Conservation (phyloP, 2,113 vertebrate genomes). For the Cheilinus undulatus region DNA sequence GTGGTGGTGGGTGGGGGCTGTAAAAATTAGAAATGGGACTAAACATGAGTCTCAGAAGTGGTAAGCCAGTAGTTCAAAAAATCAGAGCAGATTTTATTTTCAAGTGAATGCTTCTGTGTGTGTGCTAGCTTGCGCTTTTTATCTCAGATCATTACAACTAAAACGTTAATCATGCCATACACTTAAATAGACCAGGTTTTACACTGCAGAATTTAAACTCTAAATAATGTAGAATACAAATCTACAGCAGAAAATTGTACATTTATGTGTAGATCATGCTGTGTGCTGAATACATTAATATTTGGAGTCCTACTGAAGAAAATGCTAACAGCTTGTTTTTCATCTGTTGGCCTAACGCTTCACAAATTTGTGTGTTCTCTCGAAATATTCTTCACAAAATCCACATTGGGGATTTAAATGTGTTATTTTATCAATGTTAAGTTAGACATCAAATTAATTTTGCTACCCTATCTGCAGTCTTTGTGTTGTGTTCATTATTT, state of each 20-base stretch:
- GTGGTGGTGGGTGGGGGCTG: no score
- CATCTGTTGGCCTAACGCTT: constrained; percentile 1
- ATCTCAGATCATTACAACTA: no score
- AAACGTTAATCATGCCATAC: background rate
- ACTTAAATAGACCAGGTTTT: background rate
- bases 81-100: no score
- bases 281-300: constrained; percentile 7
- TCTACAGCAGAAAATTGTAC: background rate
- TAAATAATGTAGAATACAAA: background rate
- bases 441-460: constrained; percentile 58
- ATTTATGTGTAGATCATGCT: constrained; percentile 9
- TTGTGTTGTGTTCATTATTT: constrained; percentile 47
- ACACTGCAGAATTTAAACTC: background rate
- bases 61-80: no score
- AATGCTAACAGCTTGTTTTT: constrained; percentile 7
- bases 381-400: constrained; percentile 48
- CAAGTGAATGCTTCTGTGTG: no score
- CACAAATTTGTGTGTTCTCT: constrained; percentile 35
- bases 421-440: constrained; percentile 56
- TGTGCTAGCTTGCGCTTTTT: no score
- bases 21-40: no score
- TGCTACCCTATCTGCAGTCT: constrained; percentile 12
- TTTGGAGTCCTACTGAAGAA: constrained; percentile 19
- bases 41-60: no score
- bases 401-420: constrained; percentile 54